Base-by-base conservation (phyloP, 2,113 vertebrate genomes). In the Circaetus gallicus region DNA sequence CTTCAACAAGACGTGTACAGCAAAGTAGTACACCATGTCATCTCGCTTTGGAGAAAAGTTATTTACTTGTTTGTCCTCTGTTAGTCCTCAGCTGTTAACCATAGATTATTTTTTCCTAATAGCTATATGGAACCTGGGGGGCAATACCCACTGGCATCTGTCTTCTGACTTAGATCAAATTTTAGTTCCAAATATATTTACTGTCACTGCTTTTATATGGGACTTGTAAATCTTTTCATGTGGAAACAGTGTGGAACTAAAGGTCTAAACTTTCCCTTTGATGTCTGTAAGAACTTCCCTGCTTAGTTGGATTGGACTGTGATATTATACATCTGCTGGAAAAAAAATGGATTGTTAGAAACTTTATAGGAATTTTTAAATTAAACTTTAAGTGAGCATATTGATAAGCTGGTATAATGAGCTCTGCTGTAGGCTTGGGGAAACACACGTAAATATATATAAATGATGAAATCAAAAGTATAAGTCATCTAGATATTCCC, bases 191-290 rank as follows among this genome's bases (percentile, higher is more conserved):
- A 80, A 91, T 95, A 76, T 84, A 95, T 95, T 95, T 96, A 82
- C 92, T 87, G 96, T 79, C 89, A 91, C 77, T 94, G 91, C 56
- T 89, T 92, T 92, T 91, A 79, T 91, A 93, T 82, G 62, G 72
- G 65, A 32, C 80, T 87, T 95, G 95, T 91, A 95, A 97, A 96
- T 91, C 94, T 94, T 95, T 82, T 97, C 50, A 83, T 86, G 86
- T 84, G 81, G 89, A 92, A 97, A 93, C 80, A 50, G 65, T n/a
- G 93, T 93, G 91, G 83, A 95, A 94, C 91, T 91, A 43, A 93
- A 89, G 93, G 84, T 94, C 87, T 96, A 65, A 96, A 84, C 34
- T 91, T 79, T 86, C 49, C 53, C 89, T 95, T 95, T 89, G 83
- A 95, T 79, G 73, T 89, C 77, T 86, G 40, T 84, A 95, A 93